phyloP scores from a whole-genome alignment of 2,888 invertebrate species.

The Hypomecis punctinalis region DNA sequence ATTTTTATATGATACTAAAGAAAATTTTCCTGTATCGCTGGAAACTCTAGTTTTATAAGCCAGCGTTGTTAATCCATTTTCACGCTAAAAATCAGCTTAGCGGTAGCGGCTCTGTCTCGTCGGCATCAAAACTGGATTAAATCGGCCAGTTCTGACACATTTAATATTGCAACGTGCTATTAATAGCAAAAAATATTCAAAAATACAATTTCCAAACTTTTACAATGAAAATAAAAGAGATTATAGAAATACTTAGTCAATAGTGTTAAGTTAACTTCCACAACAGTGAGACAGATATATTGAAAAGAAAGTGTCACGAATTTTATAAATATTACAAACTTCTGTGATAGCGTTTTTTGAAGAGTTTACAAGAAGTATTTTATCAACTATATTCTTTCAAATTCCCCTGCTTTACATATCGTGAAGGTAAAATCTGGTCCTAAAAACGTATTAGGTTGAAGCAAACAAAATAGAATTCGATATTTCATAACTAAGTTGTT shows the following conservation, averaged over 20 bases:
- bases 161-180: slow-evolving; percentile 1
- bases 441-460: not conserved
- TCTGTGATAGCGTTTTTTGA: no score
- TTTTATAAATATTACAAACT: no score
- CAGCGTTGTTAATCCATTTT: slow-evolving; percentile 17
- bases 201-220: no score
- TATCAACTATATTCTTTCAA: no score
- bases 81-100: slow-evolving; percentile 21
- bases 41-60: slow-evolving; percentile 13
- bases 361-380: no score
- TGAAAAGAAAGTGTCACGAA: no score
- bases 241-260: no score
- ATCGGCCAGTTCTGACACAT: slow-evolving; percentile 25
- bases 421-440: no score
- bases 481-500: not conserved
- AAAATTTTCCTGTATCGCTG: slow-evolving; percentile 1
- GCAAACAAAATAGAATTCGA: slow-evolving; percentile 2
- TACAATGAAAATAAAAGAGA: no score
- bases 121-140: slow-evolving; percentile 27
- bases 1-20: not conserved
- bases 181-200: not conserved
- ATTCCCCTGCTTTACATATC: no score
- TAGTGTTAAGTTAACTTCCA: no score
- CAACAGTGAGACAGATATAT: no score
- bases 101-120: slow-evolving; percentile 1